These are phyloP conservation scores for Macroglossus sobrinus DNA, from an alignment of 2,113 vertebrate species.

Conservation along the genomic window DNA sequence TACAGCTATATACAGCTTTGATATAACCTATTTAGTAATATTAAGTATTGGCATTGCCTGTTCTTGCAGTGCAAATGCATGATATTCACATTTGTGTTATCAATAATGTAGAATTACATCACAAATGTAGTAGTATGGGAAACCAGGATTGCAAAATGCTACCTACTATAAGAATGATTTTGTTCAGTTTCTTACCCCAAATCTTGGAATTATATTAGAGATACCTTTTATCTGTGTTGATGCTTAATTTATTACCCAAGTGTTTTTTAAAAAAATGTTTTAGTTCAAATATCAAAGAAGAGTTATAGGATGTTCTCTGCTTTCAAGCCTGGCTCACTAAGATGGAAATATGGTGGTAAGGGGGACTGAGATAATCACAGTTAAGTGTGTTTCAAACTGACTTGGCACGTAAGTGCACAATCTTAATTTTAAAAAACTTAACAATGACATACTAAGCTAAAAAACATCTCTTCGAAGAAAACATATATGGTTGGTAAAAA, in stretches of 20 bases:
- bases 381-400: not conserved
- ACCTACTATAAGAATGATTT: not conserved
- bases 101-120: not conserved
- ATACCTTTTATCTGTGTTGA: not conserved
- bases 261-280: constrained; percentile 8
- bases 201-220: not conserved
- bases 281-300: not conserved
- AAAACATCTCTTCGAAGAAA: not conserved
- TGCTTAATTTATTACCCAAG: not conserved
- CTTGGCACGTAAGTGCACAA: not conserved
- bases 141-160: not conserved
- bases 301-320: not conserved
- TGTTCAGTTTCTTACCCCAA: not conserved
- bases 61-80: not conserved
- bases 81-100: not conserved
- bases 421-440: not conserved
- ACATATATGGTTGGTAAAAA: not conserved
- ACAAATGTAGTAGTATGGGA: not conserved
- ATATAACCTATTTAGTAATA: not conserved
- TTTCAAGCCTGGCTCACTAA: not conserved
- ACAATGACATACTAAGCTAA: not conserved
- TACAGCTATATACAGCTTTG: not conserved
- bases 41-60: not conserved
- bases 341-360: not conserved
- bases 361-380: not conserved